Percentiles rank a stretch among this genome's conserved stretches.
Evolutionary conservation across 2,888 invertebrate genomes (phyloP).

Genomic region (Drosophila falleni): DNA sequence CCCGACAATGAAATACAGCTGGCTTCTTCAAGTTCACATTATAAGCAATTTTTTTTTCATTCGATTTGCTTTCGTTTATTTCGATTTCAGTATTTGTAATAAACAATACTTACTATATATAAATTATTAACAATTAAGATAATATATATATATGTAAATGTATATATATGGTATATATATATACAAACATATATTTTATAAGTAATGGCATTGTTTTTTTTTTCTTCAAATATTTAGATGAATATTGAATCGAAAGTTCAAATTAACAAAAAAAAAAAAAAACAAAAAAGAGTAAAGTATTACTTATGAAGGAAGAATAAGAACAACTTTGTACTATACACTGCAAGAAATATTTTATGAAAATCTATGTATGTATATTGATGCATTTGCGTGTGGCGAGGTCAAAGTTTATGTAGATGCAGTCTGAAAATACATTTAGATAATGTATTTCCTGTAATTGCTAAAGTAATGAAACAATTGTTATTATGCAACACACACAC

Average conservation of each 20-base stretch:
- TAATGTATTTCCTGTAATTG: slow-evolving; percentile 40
- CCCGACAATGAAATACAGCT: neutral
- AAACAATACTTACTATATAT: slow-evolving; percentile 27
- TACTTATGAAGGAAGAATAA: slow-evolving; percentile 10
- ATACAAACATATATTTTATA: slow-evolving; percentile 25
- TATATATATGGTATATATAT: slow-evolving; percentile 39
- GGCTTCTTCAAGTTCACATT: slow-evolving; percentile 5
- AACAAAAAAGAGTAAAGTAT: neutral
- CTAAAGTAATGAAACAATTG: slow-evolving; percentile 54
- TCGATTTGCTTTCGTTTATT: slow-evolving; percentile 31
- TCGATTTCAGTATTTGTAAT: slow-evolving; percentile 19
- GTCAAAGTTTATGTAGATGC: slow-evolving; percentile 16
- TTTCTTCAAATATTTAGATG: slow-evolving; percentile 39
- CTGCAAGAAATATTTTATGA: slow-evolving; percentile 33
- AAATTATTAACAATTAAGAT: slow-evolving; percentile 56
- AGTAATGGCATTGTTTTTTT: slow-evolving; percentile 21
- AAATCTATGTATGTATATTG: slow-evolving; percentile 32
- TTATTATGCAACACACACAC: slow-evolving; percentile 47
- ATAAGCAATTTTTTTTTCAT: slow-evolving; percentile 11
- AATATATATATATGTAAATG: slow-evolving; percentile 4
- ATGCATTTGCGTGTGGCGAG: slow-evolving; percentile 17
- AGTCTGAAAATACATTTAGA: slow-evolving; percentile 16
- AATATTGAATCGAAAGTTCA: slow-evolving; percentile 40
- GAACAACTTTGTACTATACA: slow-evolving; percentile 59
- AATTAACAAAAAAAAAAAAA: slow-evolving; percentile 25